These are phyloP conservation scores for Galleria mellonella DNA, from an alignment of 1,140 invertebrate species.

Conservation along the genomic window DNA sequence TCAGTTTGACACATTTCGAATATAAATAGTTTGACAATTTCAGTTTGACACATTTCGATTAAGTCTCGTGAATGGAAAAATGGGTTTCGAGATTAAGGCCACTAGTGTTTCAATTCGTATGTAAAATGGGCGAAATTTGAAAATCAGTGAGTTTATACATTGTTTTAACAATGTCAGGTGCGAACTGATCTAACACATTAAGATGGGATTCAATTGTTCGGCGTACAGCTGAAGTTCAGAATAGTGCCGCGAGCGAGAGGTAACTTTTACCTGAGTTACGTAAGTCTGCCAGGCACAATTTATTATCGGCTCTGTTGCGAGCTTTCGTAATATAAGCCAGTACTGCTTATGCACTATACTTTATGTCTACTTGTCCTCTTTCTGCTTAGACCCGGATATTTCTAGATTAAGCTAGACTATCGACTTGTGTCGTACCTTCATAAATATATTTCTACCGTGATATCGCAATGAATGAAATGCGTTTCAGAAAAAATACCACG, in stretches of 20 bases:
- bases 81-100: slow-evolving; percentile 35
- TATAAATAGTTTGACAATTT: too few relatives aligned
- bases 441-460: too few relatives aligned
- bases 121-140: slow-evolving; percentile 8
- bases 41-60: too few relatives aligned
- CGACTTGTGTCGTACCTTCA: too few relatives aligned
- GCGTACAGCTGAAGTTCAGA: slow-evolving; percentile 40
- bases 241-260: slow-evolving; percentile 42
- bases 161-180: slow-evolving; percentile 2
- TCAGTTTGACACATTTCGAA: too few relatives aligned
- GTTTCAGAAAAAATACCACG: too few relatives aligned
- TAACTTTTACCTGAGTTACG: slow-evolving; percentile 67
- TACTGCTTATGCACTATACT: slow-evolving; percentile 26
- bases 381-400: slow-evolving; percentile 18
- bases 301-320: slow-evolving; percentile 56
- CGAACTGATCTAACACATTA: neutral
- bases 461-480: too few relatives aligned
- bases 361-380: slow-evolving; percentile 21
- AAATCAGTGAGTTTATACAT: slow-evolving; percentile 2
- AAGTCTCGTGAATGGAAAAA: too few relatives aligned
- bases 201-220: slow-evolving; percentile 8
- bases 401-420: too few relatives aligned
- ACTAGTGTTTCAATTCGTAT: slow-evolving; percentile 12
- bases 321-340: slow-evolving; percentile 62
- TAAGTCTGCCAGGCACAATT: slow-evolving; percentile 58